Evolutionary conservation across 2,888 invertebrate genomes (phyloP).

Genomic region (Caradrina kadenii): DNA sequence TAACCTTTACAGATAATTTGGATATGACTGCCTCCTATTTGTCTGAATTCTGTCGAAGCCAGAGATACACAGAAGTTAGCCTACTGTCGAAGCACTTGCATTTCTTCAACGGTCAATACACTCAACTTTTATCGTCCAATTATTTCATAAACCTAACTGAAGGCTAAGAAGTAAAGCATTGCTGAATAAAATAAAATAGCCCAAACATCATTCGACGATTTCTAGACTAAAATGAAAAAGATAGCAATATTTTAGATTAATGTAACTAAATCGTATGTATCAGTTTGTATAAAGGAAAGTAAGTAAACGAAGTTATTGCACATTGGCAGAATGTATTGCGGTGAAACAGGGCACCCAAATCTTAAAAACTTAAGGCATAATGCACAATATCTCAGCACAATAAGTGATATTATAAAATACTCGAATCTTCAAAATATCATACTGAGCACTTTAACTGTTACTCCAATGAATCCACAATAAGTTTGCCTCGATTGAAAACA

Average conservation of each 20-base stretch:
- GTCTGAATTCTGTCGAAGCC: slow-evolving; percentile 43
- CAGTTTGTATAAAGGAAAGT: slow-evolving; percentile 88
- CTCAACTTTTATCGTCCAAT: slow-evolving; percentile 58
- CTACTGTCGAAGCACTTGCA: slow-evolving; percentile 53
- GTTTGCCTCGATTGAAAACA: slow-evolving; percentile 83
- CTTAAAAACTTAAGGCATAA: slow-evolving; percentile 82
- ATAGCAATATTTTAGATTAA: slow-evolving; percentile 91
- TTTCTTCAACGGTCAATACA: slow-evolving; percentile 55
- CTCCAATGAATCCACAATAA: slow-evolving; percentile 82
- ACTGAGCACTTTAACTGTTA: slow-evolving; percentile 83
- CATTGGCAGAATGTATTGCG: slow-evolving; percentile 83
- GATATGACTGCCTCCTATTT: slow-evolving; percentile 53
- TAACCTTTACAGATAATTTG: slow-evolving; percentile 60
- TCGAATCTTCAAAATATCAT: slow-evolving; percentile 80
- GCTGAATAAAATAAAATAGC: slow-evolving; percentile 74
- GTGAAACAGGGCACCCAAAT: slow-evolving; percentile 84
- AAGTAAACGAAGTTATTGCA: slow-evolving; percentile 85
- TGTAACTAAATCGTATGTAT: slow-evolving; percentile 89
- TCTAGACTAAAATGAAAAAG: slow-evolving; percentile 90
- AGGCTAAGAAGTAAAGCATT: slow-evolving; percentile 56
- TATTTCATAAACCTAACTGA: slow-evolving; percentile 60
- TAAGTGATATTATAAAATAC: slow-evolving; percentile 79
- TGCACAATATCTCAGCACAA: slow-evolving; percentile 89
- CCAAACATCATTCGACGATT: slow-evolving; percentile 84
- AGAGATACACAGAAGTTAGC: slow-evolving; percentile 28